Percentiles rank a stretch among this genome's conserved stretches.
Conservation (phyloP, 2,113 vertebrate genomes). For the Phycodurus eques region DNA sequence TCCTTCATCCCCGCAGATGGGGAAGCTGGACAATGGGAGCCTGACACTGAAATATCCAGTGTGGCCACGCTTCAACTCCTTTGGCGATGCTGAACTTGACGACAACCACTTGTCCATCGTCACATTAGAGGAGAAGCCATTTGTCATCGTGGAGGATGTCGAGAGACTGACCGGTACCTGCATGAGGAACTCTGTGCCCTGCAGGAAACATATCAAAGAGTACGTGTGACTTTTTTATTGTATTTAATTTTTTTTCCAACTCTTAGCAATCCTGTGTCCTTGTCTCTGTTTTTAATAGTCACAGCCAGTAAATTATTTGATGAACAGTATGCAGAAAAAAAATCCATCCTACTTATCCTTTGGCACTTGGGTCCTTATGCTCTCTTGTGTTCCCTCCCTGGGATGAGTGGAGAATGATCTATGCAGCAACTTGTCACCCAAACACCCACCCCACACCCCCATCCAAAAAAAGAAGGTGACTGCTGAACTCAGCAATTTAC, state of each 20-base stretch:
- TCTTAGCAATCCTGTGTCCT: background rate
- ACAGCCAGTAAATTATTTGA: background rate
- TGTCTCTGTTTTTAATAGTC: background rate
- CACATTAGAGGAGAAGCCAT: conserved; percentile 96
- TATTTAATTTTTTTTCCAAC: background rate
- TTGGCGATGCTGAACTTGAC: conserved; percentile 85
- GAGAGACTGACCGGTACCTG: conserved; percentile 93
- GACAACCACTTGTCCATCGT: conserved; percentile 97
- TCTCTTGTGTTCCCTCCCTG: background rate
- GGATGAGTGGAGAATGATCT: conserved; percentile 4
- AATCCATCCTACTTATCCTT: conserved; percentile 7
- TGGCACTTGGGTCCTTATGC: conserved; percentile 4
- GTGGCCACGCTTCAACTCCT: conserved; percentile 94
- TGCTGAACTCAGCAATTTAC: conserved; percentile 60
- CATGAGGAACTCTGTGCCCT: conserved; percentile 94
- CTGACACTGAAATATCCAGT: conserved; percentile 90
- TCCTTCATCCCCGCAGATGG: conserved; percentile 78
- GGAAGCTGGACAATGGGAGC: conserved; percentile 92
- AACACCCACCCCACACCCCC: background rate
- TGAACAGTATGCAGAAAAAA: background rate
- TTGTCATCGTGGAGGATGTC: conserved; percentile 95
- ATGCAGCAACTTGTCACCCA: conserved; percentile 35
- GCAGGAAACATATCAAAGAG: conserved; percentile 93
- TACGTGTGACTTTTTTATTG: conserved; percentile 66
- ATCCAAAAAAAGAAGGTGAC: conserved; percentile 35